Evolutionary conservation across 2,888 invertebrate genomes (phyloP).

Genomic region (Heteromyza rotundicornis): DNA sequence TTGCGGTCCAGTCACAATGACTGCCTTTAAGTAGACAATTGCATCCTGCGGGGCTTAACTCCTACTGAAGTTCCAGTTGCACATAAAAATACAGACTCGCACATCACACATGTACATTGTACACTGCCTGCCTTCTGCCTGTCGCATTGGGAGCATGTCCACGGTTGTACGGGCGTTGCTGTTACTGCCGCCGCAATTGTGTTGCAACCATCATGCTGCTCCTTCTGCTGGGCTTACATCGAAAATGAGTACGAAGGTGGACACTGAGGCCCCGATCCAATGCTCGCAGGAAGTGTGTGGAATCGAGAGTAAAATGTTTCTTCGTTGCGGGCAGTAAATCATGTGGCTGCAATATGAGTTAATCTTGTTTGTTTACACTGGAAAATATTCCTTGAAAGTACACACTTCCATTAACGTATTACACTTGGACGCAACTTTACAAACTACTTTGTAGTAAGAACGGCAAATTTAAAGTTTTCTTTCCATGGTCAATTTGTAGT

Average conservation of each 20-base stretch:
- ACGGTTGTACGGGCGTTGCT: neutral
- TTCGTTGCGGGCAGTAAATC: constrained; percentile 15
- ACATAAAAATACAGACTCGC: constrained; percentile 27
- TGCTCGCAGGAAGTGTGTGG: constrained; percentile 15
- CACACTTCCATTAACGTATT: no score
- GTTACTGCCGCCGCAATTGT: neutral
- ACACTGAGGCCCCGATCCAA: neutral
- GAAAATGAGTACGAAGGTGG: constrained; percentile 9
- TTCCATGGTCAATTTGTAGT: no score
- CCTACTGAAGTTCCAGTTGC: constrained; percentile 25
- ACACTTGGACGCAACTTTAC: no score
- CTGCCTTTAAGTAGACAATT: constrained; percentile 58
- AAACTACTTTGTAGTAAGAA: no score
- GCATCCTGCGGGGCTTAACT: constrained; percentile 56
- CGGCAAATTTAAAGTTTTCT: no score
- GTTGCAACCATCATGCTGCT: constrained; percentile 8
- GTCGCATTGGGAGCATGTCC: neutral
- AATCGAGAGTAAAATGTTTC: neutral
- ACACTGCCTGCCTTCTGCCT: neutral
- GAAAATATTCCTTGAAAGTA: no score
- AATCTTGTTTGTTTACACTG: neutral
- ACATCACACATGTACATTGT: neutral
- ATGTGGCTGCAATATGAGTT: constrained; percentile 12
- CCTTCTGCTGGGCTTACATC: neutral
- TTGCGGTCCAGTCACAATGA: constrained; percentile 54